Evolutionary conservation across 2,797 vertebrate species (phyloP).

Genomic region (Rhabdomys pumilio): DNA sequence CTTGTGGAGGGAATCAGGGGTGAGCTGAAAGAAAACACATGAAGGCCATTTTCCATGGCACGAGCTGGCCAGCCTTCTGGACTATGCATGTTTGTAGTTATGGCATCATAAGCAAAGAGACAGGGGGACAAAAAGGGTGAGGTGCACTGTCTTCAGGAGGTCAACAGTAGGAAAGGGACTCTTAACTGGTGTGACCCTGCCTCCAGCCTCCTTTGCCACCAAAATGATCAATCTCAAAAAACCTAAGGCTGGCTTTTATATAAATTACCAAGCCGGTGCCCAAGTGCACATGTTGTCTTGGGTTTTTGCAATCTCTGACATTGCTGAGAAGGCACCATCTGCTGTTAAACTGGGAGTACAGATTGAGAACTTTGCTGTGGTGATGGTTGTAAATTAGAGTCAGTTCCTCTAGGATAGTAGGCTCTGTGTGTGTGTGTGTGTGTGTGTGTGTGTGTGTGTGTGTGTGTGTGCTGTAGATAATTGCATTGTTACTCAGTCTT

Average conservation of each 20-base stretch:
- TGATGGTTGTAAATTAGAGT: constrained; percentile 37
- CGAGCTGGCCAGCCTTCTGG: constrained; percentile 27
- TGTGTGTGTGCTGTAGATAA: background rate
- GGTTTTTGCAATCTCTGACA: constrained; percentile 15
- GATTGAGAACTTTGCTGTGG: constrained; percentile 9
- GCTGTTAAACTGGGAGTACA: background rate
- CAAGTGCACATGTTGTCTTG: background rate
- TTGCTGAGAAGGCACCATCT: background rate
- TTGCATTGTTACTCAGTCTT: background rate
- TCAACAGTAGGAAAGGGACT: background rate
- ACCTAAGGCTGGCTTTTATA: background rate
- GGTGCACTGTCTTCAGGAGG: background rate
- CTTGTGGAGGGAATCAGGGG: constrained; percentile 62
- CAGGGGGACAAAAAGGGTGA: background rate
- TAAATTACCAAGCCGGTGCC: background rate
- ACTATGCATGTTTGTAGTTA: constrained; percentile 41
- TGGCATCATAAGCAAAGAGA: constrained; percentile 15
- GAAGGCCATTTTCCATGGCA: constrained; percentile 73
- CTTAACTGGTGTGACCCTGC: background rate
- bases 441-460: background rate
- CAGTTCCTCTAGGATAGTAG: background rate
- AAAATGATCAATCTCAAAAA: constrained; percentile 16
- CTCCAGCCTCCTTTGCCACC: constrained; percentile 15
- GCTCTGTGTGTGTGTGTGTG: background rate
- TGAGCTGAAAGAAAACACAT: constrained; percentile 75